Conservation (phyloP, 2,888 invertebrate genomes). For the Lithophane semibrunnea region DNA sequence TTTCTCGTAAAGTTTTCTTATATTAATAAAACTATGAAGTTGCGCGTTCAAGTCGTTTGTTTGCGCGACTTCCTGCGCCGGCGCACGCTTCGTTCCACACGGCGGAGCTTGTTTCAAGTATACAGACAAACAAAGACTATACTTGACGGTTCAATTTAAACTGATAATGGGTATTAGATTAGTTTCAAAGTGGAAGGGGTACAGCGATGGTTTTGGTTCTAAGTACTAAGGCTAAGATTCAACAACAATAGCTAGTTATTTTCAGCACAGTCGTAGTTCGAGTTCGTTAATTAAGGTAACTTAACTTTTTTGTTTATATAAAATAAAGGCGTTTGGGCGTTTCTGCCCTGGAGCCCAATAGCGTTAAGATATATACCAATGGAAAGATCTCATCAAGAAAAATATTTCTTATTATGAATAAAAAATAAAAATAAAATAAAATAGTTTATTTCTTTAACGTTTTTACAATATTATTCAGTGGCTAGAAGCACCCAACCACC, state of each 20-base stretch:
- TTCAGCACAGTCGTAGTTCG: background rate
- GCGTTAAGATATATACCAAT: too few relatives aligned
- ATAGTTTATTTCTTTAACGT: too few relatives aligned
- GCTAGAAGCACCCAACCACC: too few relatives aligned
- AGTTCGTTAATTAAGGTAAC: background rate
- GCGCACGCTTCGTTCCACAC: conserved; percentile 76
- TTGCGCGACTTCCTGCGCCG: conserved; percentile 69
- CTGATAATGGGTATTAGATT: conserved; percentile 12
- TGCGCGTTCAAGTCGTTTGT: conserved; percentile 63
- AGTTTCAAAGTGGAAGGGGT: background rate
- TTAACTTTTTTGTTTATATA: background rate
- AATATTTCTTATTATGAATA: too few relatives aligned
- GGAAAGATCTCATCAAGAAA: too few relatives aligned
- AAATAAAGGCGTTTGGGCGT: too few relatives aligned
- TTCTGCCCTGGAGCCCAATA: too few relatives aligned
- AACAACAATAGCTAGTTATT: background rate
- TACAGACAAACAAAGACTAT: conserved; percentile 40
- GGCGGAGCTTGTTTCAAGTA: conserved; percentile 46
- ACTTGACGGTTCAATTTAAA: conserved; percentile 45
- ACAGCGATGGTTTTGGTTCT: background rate
- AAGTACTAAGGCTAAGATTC: too few relatives aligned
- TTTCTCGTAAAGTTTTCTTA: background rate
- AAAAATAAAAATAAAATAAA: too few relatives aligned
- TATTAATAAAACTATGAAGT: conserved; percentile 31
- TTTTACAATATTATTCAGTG: too few relatives aligned